phyloP scores from a whole-genome alignment of 2,888 invertebrate genomes.

The Sipha maydis region DNA sequence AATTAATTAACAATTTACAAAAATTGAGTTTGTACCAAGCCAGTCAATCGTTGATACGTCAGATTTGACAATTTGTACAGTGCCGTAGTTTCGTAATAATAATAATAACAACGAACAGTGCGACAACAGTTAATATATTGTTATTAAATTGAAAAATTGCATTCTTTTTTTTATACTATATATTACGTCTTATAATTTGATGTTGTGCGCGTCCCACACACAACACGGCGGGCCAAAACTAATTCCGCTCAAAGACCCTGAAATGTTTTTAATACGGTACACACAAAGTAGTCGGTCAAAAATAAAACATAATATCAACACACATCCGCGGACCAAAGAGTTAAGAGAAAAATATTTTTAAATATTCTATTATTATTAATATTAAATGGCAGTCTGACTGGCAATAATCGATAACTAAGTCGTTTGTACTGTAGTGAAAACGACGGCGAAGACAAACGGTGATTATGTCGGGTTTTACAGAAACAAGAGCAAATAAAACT shows the following conservation, averaged over 20 bases:
- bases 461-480: no score
- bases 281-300: not conserved
- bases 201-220: not conserved
- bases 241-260: constrained; percentile 37
- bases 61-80: not conserved
- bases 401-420: no score
- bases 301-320: not conserved
- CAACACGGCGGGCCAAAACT: constrained; percentile 29
- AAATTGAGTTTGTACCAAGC: not conserved
- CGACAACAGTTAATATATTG: constrained; percentile 25
- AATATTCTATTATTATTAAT: no score
- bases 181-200: not conserved
- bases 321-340: no score
- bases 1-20: not conserved
- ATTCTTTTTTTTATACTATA: constrained; percentile 10
- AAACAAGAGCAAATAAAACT: no score
- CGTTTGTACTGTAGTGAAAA: no score
- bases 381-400: no score
- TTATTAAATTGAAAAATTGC: constrained; percentile 20
- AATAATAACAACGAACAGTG: not conserved
- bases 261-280: not conserved
- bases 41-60: not conserved
- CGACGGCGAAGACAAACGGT: no score
- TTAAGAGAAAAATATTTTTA: no score
- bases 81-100: not conserved